Percentiles rank a stretch among this genome's conserved stretches.
phyloP scores from a whole-genome alignment of 2,888 invertebrate species.

The Ectemnius cavifrons region DNA sequence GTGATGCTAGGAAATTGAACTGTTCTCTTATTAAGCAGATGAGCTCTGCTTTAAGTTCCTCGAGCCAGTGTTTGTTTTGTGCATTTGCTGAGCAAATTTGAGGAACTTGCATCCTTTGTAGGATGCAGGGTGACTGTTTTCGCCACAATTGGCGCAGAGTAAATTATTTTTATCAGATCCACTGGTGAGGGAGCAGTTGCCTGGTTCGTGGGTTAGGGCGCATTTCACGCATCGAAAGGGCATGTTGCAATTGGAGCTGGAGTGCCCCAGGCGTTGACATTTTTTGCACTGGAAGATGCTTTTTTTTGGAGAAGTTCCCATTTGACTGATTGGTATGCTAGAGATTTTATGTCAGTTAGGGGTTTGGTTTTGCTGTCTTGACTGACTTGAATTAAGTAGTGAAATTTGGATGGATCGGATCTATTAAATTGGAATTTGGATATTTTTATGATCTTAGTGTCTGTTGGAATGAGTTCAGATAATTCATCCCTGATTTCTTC shows the following conservation, averaged over 20 bases:
- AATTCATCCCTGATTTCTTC: too few species aligned
- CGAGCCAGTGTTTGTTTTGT: too few species aligned
- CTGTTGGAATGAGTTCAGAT: too few species aligned
- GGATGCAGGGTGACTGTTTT: slow-evolving; percentile 37
- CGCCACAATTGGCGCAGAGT: slow-evolving; percentile 22
- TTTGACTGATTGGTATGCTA: slow-evolving; percentile 30
- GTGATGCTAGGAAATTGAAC: too few species aligned
- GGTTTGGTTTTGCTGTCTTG: slow-evolving; percentile 17
- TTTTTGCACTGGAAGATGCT: slow-evolving; percentile 47
- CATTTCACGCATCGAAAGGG: slow-evolving; percentile 46
- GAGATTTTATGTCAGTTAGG: slow-evolving; percentile 24
- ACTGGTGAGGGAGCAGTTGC: slow-evolving; percentile 27
- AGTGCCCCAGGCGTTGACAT: slow-evolving; percentile 46
- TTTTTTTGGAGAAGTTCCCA: slow-evolving; percentile 44
- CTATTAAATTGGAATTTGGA: too few species aligned
- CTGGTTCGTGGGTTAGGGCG: slow-evolving; percentile 24
- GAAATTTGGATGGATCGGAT: too few species aligned
- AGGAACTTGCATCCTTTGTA: too few species aligned
- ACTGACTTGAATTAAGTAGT: slow-evolving; percentile 39
- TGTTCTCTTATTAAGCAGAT: too few species aligned
- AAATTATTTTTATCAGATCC: background rate
- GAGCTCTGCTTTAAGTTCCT: too few species aligned
- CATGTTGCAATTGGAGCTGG: slow-evolving; percentile 42
- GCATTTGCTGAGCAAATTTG: too few species aligned
- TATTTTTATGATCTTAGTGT: too few species aligned